Evolutionary conservation across 2,113 vertebrate genomes (phyloP), one percentile per base, ranked within the genome.

Genomic region (Regulus satrapa): DNA sequence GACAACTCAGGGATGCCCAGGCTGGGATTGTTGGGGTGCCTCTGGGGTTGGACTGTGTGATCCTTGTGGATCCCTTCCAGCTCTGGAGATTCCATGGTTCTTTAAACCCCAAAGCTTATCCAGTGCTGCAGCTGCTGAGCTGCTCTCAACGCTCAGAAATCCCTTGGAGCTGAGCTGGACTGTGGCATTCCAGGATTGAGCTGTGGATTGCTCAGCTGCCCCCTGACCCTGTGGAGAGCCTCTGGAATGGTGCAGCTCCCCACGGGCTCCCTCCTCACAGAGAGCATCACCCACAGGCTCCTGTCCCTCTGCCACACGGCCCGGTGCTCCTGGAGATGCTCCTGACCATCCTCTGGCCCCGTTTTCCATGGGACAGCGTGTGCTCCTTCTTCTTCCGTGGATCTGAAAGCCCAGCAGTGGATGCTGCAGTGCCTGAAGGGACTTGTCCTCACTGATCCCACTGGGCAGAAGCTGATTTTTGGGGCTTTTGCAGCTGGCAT

Each of bases 341-440:
- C 43, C 74, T 48, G 66, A 9, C 21, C 25, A 26, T 51, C 25
- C 45, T 54, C 32, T 1, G 0, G 58, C 13, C 29, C 32, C 0
- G 0, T n/a, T 64, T 59, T 56, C 58, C 12, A 0, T 1, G 8
- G 73, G 51, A 52, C 26, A 17, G 54, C 0, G 0, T 4, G 5
- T 8, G 7, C 29, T 72, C 52, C 40, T 83, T n/a, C 36, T 21
- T n/a, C 5, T 56, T 67, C 34, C 18, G 2, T 2, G 36, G 80
- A 80, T 73, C 63, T 64, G 72, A 34, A 48, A 73, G 45, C 45
- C 54, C 68, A 46, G 61, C 18, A 62, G 41, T 0, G 2, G 40
- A n/a, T 34, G 38, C 76, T 79, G 72, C 36, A 8, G 28, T 40
- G n/a, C 31, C 0, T 31, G 18, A 26, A 72, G 19, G 24, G 31